A percentile compares a stretch with the other conserved stretches of the same genome.
These are phyloP conservation scores for Agraylea sexmaculata DNA, from an alignment of 1,140 invertebrate species.

Conservation along the genomic window DNA sequence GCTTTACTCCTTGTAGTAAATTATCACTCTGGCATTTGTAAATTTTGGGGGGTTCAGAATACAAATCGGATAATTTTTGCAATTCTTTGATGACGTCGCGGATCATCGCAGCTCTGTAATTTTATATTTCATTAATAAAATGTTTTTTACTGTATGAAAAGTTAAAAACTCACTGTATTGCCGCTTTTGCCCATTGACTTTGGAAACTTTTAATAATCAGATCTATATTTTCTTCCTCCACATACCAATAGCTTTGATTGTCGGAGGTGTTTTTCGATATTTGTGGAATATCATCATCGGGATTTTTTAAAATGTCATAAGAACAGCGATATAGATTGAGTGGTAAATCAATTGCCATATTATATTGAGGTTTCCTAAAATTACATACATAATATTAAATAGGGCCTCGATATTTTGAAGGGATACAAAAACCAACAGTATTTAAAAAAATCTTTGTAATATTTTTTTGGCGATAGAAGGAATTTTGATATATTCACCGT, in stretches of 20 bases:
- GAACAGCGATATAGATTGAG: conserved; percentile 72
- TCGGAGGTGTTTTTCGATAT: conserved; percentile 45
- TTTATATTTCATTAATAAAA: neutral
- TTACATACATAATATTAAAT: too few species aligned
- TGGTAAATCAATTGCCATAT: conserved; percentile 77
- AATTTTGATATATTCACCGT: too few species aligned
- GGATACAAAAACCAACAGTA: too few species aligned
- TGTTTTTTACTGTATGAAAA: neutral
- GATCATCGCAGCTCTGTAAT: conserved; percentile 58
- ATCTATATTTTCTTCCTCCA: conserved; percentile 15
- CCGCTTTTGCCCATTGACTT: conserved; percentile 15
- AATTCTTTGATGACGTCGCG: conserved; percentile 52
- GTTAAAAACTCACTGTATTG: conserved; percentile 17
- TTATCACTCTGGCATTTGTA: conserved; percentile 39
- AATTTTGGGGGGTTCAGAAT: conserved; percentile 9
- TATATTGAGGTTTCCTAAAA: conserved; percentile 85
- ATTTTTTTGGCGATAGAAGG: too few species aligned
- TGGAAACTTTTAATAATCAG: conserved; percentile 18
- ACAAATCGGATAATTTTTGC: conserved; percentile 27
- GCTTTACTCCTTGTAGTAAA: conserved; percentile 55
- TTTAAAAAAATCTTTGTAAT: too few species aligned
- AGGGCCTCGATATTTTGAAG: too few species aligned
- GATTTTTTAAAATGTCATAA: conserved; percentile 28
- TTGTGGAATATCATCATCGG: conserved; percentile 47
- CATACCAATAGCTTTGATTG: conserved; percentile 12